Base-by-base conservation (phyloP, 1,140 invertebrate species). In the Nymphalis io region DNA sequence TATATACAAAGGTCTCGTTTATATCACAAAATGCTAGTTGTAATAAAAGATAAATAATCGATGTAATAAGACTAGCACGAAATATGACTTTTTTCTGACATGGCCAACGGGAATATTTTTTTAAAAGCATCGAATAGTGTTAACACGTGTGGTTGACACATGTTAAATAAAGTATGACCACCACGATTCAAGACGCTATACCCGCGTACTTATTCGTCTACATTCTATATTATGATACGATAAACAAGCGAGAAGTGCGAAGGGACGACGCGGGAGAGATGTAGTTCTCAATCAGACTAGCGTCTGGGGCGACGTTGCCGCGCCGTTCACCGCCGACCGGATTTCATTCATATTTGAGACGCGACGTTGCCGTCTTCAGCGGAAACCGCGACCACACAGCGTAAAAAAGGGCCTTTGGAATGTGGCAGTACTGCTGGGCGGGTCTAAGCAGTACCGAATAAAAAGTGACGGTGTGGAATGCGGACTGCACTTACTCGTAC, bases 341-440 rank as follows among this genome's bases (percentile, higher is more conserved):
- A 88, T 91, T 91, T 91, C 89, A 91, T 91, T 91, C 89, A 91
- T 91, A 90, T 91, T 89, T 91, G 83, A 89, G 81, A 82, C 81
- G 86, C 87, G 87, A 77, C 86, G 89, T 91, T 91, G 89, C 89
- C 88, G 87, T 84, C 80, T 81, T 81, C 85, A 86, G 83, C 89
- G 89, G 89, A 91, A 91, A 90, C 88, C 86, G 86, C 87, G 87
- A 88, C 87, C 86, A 89, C 87, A 88, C 86, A 89, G 76, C 82
- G 85, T 89, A 91, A 91, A 89, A 90, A 90, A 87, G 83, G 81
- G 86, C 81, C 82, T 86, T 72, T 82, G 89, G 88, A 91, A 90
- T 89, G 88, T 89, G 88, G 85, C 84, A 72, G 85, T 88, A 90
- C 87, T 82, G 86, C 81, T 80, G 85, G 88, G 82, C 85, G 87